These are phyloP conservation scores for Pemphigus obesinymphae DNA, from an alignment of 1,140 invertebrate species.

Conservation along the genomic window DNA sequence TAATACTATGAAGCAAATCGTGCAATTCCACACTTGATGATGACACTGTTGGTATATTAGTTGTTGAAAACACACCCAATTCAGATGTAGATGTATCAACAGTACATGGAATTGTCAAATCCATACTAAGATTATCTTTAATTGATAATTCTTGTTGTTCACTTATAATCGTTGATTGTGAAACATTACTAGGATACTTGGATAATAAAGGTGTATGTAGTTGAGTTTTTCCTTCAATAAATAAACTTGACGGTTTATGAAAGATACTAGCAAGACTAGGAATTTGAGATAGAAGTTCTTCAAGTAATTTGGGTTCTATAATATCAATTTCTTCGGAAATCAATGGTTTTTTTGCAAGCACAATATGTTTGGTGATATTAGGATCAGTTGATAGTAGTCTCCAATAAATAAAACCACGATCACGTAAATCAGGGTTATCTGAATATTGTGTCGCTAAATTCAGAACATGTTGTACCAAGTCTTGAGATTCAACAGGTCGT, in stretches of 20 bases:
- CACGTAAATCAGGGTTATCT: slow-evolving; percentile 98
- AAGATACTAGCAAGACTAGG: slow-evolving; percentile 97
- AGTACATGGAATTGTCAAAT: no score
- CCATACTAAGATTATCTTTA: slow-evolving; percentile 94
- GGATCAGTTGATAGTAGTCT: slow-evolving; percentile 96
- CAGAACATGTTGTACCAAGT: slow-evolving; percentile 89
- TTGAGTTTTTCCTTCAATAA: slow-evolving; percentile 79
- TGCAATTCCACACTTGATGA: no score
- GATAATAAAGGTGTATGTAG: slow-evolving; percentile 55
- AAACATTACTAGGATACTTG: slow-evolving; percentile 48
- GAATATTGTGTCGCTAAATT: slow-evolving; percentile 94
- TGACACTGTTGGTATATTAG: no score
- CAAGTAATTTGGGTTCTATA: slow-evolving; percentile 92
- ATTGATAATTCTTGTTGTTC: slow-evolving; percentile 85
- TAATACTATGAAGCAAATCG: no score
- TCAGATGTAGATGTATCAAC: no score
- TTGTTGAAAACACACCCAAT: no score
- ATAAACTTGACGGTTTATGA: slow-evolving; percentile 97
- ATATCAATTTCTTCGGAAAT: slow-evolving; percentile 99
- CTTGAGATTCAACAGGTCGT: slow-evolving; percentile 95
- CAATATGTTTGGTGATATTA: slow-evolving; percentile 96
- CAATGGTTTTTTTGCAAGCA: slow-evolving; percentile 97
- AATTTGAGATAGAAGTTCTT: slow-evolving; percentile 99
- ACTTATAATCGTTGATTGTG: slow-evolving; percentile 65
- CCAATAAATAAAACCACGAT: slow-evolving; percentile 99